These are phyloP conservation scores for Drosophila ustulata DNA, from an alignment of 2,888 invertebrate genomes.

Conservation along the genomic window DNA sequence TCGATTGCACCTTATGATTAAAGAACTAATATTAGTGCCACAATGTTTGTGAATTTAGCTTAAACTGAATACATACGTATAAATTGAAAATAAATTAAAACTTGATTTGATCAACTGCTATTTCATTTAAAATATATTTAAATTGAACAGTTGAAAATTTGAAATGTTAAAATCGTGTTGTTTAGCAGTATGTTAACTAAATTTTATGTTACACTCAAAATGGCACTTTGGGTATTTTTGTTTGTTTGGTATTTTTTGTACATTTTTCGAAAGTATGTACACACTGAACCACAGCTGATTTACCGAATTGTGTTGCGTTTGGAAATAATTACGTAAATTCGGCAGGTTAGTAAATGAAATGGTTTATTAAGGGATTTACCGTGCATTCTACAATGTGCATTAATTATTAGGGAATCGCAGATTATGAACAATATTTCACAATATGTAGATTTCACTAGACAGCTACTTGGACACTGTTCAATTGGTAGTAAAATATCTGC, in stretches of 20 bases:
- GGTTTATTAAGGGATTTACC: constrained; percentile 15
- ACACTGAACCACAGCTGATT: constrained; percentile 53
- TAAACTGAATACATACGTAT: constrained; percentile 52
- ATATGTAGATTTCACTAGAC: not conserved
- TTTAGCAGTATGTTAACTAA: not conserved
- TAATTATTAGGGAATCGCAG: not conserved
- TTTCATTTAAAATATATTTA: not conserved
- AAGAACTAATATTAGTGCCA: constrained; percentile 71
- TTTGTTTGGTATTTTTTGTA: constrained; percentile 20
- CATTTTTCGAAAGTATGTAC: constrained; percentile 20
- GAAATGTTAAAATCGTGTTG: not conserved
- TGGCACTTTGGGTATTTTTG: constrained; percentile 32
- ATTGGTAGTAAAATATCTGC: not conserved
- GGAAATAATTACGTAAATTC: constrained; percentile 74
- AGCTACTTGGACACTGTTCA: not conserved
- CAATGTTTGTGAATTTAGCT: constrained; percentile 72
- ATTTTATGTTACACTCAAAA: constrained; percentile 19
- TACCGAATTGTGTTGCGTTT: constrained; percentile 40
- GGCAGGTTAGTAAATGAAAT: constrained; percentile 71
- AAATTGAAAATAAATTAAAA: constrained; percentile 53
- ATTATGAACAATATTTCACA: not conserved
- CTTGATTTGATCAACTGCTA: constrained; percentile 43
- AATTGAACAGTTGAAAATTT: not conserved
- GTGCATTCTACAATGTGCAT: not conserved
- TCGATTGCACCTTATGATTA: constrained; percentile 66